Evolutionary conservation across 2,113 vertebrate genomes (phyloP).

Genomic region (Heliornis fulica): DNA sequence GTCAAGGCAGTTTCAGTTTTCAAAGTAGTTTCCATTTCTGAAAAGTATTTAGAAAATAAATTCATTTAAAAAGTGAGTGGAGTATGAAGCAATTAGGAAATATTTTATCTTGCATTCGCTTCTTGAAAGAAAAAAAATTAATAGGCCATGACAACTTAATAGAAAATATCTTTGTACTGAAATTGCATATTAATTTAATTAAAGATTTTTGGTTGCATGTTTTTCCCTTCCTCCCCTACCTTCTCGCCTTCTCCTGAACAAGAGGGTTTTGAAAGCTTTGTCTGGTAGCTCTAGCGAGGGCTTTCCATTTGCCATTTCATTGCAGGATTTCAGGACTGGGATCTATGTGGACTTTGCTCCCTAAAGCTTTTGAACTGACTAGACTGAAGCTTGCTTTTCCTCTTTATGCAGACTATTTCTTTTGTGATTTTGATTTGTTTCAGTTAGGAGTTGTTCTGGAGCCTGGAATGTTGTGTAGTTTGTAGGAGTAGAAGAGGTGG

Average conservation of each 20-base stretch:
- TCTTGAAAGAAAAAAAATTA: neutral
- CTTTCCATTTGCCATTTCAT: neutral
- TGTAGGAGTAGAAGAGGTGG: neutral
- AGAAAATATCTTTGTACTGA: neutral
- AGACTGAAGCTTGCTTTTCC: neutral
- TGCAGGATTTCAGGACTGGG: neutral
- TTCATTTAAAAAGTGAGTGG: neutral
- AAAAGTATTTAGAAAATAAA: neutral
- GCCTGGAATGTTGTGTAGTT: neutral
- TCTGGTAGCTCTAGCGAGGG: neutral
- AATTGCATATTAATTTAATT: neutral
- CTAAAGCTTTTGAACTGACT: neutral
- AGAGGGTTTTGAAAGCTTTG: neutral
- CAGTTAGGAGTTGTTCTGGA: neutral
- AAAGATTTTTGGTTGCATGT: no score
- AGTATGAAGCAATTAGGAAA: neutral
- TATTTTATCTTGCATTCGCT: neutral
- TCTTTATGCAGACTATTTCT: neutral
- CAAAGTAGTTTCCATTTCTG: neutral
- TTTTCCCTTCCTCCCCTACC: no score
- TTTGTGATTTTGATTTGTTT: neutral
- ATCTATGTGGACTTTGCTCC: neutral
- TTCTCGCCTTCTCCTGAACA: accelerated
- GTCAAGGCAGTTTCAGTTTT: neutral
- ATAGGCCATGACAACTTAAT: neutral